A percentile compares a stretch with the other conserved stretches of the same genome.
Conservation (phyloP, 2,888 invertebrate species). For the Fabriciana adippe region DNA sequence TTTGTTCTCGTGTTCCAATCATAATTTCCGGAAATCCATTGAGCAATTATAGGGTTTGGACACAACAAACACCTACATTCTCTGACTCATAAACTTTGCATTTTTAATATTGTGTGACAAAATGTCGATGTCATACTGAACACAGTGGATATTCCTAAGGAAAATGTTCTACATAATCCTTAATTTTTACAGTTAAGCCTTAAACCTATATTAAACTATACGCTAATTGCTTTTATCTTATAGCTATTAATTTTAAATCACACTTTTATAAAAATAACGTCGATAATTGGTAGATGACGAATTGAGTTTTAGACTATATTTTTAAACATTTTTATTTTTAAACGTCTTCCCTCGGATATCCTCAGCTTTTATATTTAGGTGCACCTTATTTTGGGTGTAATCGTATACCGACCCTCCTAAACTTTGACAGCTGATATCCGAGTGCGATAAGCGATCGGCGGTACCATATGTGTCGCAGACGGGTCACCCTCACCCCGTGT, state of each 20-base stretch:
- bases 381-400: slow-evolving; percentile 47
- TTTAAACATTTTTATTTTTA: slow-evolving; percentile 33
- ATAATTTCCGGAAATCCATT: too few species aligned
- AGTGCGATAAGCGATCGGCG: slow-evolving; percentile 63
- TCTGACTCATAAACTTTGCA: too few species aligned
- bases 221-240: too few species aligned
- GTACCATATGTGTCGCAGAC: slow-evolving; percentile 59
- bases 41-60: too few species aligned
- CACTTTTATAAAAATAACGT: slow-evolving; percentile 1
- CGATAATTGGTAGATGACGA: not conserved
- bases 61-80: too few species aligned
- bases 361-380: slow-evolving; percentile 50
- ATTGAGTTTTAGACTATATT: slow-evolving; percentile 16
- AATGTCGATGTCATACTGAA: too few species aligned
- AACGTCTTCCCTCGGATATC: slow-evolving; percentile 36
- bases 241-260: not conserved
- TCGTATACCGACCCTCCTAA: slow-evolving; percentile 52
- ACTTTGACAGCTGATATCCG: slow-evolving; percentile 74
- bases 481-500: slow-evolving; percentile 40
- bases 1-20: too few species aligned
- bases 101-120: too few species aligned
- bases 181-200: too few species aligned
- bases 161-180: too few species aligned
- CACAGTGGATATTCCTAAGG: too few species aligned
- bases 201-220: too few species aligned